Base-by-base conservation (phyloP, 2,113 vertebrate genomes). In the Onychostoma macrolepis region DNA sequence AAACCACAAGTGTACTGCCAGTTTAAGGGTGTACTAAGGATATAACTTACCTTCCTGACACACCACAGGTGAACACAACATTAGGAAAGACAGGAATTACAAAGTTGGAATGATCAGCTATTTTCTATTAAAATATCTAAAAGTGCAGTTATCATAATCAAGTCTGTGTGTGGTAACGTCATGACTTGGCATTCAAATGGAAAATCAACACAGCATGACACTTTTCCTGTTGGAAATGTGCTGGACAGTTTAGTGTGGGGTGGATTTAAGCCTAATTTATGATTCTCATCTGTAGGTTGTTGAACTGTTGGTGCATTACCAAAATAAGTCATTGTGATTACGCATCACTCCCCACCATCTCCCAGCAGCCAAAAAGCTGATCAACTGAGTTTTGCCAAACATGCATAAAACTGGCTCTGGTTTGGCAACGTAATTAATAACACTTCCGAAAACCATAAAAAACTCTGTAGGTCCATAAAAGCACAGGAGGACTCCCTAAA, bases 221-320 rank as follows among this genome's bases (percentile, higher is more conserved):
- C 10, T 21, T 9, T 53, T 77, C 17, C 43, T 53, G 26, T 50
- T 77, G 26, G 43, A 77, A 77, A 77, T 9, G 15, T 30, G 26
- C 45, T 21, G n/a, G 75, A 28, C 4, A 6, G 17, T 77, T 30
- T 77, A 28, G 43, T 48, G 17, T 76, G n/a, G 74, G 43, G 12
- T 76, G n/a, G 3, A 76, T 76, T 76, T 26, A 76, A 76, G 11
- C 12, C 12, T 76, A 28, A 77, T 53, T 53, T 77, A 77, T 30
- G 43, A 30, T 78, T 78, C 28, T 10, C 43, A 78, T 78, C 75
- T 78, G 26, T 50, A 48, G 4, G 6, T 50, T 26, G 43, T 50
- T 77, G 75, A 48, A 77, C 17, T 77, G 41, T 50, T 78, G 75
- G 28, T 78, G 75, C 36, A 72, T 45, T 15, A 76, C 74, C 74